Conservation (phyloP, 2,113 vertebrate species). For the Myotis yumanensis region DNA sequence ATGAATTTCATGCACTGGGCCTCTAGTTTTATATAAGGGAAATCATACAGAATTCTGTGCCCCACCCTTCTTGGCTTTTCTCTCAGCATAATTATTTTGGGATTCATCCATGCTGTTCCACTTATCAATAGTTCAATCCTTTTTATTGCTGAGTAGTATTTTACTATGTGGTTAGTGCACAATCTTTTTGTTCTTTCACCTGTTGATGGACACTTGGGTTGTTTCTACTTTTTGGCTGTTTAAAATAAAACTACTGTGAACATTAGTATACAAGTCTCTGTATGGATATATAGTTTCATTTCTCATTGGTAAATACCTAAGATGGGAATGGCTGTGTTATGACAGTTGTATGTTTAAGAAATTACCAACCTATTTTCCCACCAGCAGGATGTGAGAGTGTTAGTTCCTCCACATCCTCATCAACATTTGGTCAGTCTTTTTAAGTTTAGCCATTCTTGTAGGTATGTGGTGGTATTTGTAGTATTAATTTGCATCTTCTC, state of each 20-base stretch:
- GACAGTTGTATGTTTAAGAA: background rate
- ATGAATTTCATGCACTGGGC: no score
- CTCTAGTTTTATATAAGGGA: background rate
- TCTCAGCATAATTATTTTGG: conserved; percentile 14
- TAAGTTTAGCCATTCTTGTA: background rate
- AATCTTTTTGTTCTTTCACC: conserved; percentile 23
- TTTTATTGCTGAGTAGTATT: conserved; percentile 23
- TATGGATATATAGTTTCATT: background rate
- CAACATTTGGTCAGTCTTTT: background rate
- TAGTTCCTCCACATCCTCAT: background rate
- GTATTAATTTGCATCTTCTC: conserved; percentile 15
- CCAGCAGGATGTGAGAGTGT: background rate
- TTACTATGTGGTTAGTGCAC: background rate
- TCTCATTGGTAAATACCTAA: conserved; percentile 11
- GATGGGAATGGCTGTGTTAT: background rate
- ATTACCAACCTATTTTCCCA: background rate
- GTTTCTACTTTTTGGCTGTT: conserved; percentile 11
- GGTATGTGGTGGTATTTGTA: background rate
- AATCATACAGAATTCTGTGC: background rate
- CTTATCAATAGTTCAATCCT: background rate
- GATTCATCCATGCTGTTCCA: background rate
- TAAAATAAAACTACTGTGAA: background rate
- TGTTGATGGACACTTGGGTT: background rate
- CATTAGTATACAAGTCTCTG: background rate
- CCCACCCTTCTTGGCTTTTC: background rate